Conservation (phyloP, 1,140 invertebrate genomes). For the Phthorimaea operculella region DNA sequence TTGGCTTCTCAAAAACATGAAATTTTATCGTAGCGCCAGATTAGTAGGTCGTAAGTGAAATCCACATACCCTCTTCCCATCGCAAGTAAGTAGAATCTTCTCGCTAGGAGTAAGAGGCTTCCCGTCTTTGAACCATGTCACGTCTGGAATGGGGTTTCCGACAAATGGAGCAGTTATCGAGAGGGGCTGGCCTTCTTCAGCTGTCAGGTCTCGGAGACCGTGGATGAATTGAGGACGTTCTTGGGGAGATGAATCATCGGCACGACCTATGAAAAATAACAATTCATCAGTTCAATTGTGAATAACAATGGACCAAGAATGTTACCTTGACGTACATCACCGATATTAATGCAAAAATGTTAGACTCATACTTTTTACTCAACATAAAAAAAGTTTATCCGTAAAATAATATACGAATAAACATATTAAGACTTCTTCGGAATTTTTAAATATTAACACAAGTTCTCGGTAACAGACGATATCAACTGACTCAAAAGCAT, state of each 20-base stretch:
- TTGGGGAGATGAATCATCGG: constrained; percentile 72
- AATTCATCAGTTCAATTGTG: neutral
- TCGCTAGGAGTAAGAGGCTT: constrained; percentile 73
- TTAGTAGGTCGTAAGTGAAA: neutral
- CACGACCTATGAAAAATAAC: constrained; percentile 62
- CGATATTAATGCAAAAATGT: no score
- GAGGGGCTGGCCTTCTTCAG: constrained; percentile 81
- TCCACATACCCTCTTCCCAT: constrained; percentile 77
- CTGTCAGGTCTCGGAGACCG: constrained; percentile 76
- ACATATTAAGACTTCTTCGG: no score
- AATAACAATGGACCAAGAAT: no score
- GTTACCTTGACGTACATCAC: no score
- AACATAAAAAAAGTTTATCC: no score
- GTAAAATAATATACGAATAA: no score
- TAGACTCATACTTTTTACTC: no score
- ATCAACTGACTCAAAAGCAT: no score
- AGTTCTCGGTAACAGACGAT: no score
- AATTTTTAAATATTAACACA: no score
- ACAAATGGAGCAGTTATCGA: constrained; percentile 75
- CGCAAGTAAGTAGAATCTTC: constrained; percentile 77
- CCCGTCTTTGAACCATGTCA: constrained; percentile 86
- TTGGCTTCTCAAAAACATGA: no score
- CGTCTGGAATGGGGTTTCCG: constrained; percentile 89
- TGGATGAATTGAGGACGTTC: constrained; percentile 81
- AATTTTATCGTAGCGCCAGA: no score